Evolutionary conservation across 2,797 vertebrate species (phyloP).

Genomic region (Acrocephalus scirpaceus): DNA sequence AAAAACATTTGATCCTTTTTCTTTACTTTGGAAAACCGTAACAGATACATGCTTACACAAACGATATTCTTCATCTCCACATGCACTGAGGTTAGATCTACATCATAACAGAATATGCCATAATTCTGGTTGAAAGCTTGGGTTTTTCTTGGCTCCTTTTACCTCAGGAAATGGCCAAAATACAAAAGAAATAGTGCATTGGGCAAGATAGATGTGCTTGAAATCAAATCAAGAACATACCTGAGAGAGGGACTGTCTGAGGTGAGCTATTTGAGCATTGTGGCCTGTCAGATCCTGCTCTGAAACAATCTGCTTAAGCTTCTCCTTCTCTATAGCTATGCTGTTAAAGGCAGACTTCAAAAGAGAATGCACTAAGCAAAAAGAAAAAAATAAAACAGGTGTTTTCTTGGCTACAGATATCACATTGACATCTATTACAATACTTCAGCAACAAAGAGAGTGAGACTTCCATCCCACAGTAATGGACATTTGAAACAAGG

Average conservation of each 20-base stretch:
- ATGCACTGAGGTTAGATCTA: not conserved
- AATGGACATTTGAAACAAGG: not conserved
- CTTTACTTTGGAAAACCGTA: not conserved
- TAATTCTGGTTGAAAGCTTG: not conserved
- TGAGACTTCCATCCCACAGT: not conserved
- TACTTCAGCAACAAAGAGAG: not conserved
- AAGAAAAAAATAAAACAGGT: not conserved
- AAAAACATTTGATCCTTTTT: not conserved
- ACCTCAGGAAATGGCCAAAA: not conserved
- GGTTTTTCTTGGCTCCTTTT: not conserved
- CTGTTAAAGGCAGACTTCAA: slow-evolving; percentile 99
- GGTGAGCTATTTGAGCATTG: slow-evolving; percentile 87
- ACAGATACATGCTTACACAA: not conserved
- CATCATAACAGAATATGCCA: not conserved
- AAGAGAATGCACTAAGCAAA: slow-evolving; percentile 89
- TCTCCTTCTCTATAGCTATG: slow-evolving; percentile 98
- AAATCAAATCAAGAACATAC: slow-evolving; percentile 73
- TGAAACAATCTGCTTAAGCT: slow-evolving; percentile 93
- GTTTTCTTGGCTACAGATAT: not conserved
- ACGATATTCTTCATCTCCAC: not conserved
- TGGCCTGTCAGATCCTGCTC: slow-evolving; percentile 92
- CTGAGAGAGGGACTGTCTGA: slow-evolving; percentile 97
- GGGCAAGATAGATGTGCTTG: not conserved
- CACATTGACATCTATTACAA: not conserved
- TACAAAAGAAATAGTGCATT: not conserved